Evolutionary conservation across 2,113 vertebrate genomes (phyloP).

Genomic region (Coptodon bakossiorum): DNA sequence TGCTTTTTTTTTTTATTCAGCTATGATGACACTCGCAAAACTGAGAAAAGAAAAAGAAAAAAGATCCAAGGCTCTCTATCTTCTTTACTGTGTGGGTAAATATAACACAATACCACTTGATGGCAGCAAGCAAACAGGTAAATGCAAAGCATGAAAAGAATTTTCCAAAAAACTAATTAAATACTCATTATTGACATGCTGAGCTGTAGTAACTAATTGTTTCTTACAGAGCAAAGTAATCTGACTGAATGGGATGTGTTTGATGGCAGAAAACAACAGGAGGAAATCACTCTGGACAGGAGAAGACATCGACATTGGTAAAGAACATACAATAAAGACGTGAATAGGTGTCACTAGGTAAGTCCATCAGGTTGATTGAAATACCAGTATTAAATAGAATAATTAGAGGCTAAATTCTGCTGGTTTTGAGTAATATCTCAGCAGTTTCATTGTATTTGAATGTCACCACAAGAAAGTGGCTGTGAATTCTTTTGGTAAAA

Average conservation of each 20-base stretch:
- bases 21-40: not conserved
- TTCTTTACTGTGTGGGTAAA: not conserved
- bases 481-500: not conserved
- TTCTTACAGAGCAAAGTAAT: not conserved
- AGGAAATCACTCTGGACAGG: not conserved
- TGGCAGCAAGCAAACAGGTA: conserved; percentile 3
- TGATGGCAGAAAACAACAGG: not conserved
- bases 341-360: not conserved
- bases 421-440: not conserved
- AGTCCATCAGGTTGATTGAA: not conserved
- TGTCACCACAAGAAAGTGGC: not conserved
- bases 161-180: not conserved
- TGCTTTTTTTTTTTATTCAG: not conserved
- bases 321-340: not conserved
- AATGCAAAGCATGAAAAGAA: not conserved
- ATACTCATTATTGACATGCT: not conserved
- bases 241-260: not conserved
- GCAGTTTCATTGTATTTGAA: not conserved
- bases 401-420: not conserved
- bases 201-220: not conserved
- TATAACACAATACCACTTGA: not conserved
- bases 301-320: not conserved
- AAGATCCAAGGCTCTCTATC: not conserved
- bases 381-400: not conserved
- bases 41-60: not conserved